Evolutionary conservation across 2,113 vertebrate genomes (phyloP), one percentile per base, ranked within the genome.

Genomic region (Piprites chloris): DNA sequence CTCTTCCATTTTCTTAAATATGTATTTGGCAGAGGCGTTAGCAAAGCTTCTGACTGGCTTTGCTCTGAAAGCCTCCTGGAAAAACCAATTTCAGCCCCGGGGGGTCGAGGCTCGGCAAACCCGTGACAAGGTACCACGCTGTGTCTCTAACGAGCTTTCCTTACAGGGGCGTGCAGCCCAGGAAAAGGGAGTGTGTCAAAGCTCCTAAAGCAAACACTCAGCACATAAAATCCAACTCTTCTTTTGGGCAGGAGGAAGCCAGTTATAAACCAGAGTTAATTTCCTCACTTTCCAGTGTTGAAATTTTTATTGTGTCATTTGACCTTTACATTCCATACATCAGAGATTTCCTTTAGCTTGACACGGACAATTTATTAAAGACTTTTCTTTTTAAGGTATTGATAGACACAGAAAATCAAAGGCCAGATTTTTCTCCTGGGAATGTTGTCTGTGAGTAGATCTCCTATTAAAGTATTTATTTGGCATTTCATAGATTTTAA

Each of bases 381-480:
- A 58, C 55, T 49, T 90, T 77, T 42, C 65, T 94, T 50, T 84
- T 93, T 93, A 94, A 93, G 35, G 33, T 89, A 94, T 96, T 74
- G 94, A 88, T 90, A 66, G 90, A 71, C 83, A 55, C 80, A 88
- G 94, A 93, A 95, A 92, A 93, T 77, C 63, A 84, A 95, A 95
- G 86, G 92, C 76, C 86, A 95, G 56, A 50, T 92, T 90, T 95
- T 92, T 90, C 80, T 92, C 92, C 68, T 67, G 69, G 84, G 87
- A 82, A 68, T 52, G 30, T 26, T 3, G 0, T 78, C 55, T 42
- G 6, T 19, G 49, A 35, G 67, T 67, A 85, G 59, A 71, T 71
- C 67, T 92, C 32, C 32, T 35, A 19, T 85, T 90, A 50, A 63
- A 93, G 72, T 74, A 80, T 97, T 93, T 96, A 42, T 85, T 86